These are phyloP conservation scores for Engystomops pustulosus DNA, from an alignment of 2,113 vertebrate genomes.

Conservation along the genomic window DNA sequence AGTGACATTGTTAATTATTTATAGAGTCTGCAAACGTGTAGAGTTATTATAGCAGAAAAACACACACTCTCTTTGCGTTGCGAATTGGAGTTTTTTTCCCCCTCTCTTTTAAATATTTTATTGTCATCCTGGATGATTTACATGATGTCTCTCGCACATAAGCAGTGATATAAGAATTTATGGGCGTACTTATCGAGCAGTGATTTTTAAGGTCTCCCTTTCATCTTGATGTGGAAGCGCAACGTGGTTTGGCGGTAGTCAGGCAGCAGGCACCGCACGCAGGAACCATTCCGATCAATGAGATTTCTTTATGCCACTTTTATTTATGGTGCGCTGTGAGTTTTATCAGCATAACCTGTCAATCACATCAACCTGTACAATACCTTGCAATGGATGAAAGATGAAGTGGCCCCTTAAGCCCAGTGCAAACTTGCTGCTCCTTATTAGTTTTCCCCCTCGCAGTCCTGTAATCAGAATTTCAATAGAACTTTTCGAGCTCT, in stretches of 20 bases:
- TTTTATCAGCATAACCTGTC: neutral
- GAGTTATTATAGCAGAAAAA: constrained; percentile 27
- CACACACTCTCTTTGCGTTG: neutral
- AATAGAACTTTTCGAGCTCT: neutral
- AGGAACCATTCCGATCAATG: constrained; percentile 1
- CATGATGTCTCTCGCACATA: neutral
- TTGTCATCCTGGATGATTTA: neutral
- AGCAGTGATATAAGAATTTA: constrained; percentile 17
- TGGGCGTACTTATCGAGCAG: neutral
- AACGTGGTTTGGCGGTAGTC: neutral
- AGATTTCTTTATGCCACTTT: neutral
- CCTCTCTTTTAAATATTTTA: constrained; percentile 10
- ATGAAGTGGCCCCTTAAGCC: constrained; percentile 4
- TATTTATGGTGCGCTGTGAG: neutral
- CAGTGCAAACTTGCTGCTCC: neutral
- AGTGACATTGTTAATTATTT: constrained; percentile 42
- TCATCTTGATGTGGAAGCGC: neutral
- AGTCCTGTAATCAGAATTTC: neutral
- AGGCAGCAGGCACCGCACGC: neutral
- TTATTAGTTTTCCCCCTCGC: neutral
- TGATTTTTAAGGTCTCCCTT: neutral
- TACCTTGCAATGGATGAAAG: neutral
- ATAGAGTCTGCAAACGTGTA: constrained; percentile 22
- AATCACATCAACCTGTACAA: neutral
- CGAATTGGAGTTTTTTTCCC: neutral